Evolutionary conservation across 2,888 invertebrate species (phyloP).

Genomic region (Caenorhabditis sp.): DNA sequence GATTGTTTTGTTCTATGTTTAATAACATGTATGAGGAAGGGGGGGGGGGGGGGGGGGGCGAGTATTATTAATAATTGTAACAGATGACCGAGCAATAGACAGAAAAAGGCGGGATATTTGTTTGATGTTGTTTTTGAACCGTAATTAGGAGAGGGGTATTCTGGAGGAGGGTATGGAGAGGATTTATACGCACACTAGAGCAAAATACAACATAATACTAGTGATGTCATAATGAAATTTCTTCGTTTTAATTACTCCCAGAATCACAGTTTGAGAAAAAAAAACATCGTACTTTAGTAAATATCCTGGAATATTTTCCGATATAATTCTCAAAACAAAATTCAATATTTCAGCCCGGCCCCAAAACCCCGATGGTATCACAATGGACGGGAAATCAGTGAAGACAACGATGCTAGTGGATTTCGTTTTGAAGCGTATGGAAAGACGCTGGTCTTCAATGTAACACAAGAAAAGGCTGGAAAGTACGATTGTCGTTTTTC

Average conservation of each 20-base stretch:
- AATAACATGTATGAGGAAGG: not conserved
- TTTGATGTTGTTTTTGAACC: slow-evolving; percentile 1
- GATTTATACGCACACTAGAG: not conserved
- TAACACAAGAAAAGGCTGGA: slow-evolving; percentile 87
- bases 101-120: not conserved
- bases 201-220: not conserved
- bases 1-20: not conserved
- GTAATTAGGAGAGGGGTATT: not conserved
- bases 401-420: slow-evolving; percentile 56
- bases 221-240: not conserved
- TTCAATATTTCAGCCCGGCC: slow-evolving; percentile 64
- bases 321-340: too few relatives aligned
- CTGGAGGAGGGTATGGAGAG: not conserved
- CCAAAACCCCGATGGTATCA: slow-evolving; percentile 68
- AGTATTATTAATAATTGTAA: not conserved
- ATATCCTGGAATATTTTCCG: too few relatives aligned
- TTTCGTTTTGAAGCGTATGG: slow-evolving; percentile 68
- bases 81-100: not conserved
- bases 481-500: slow-evolving; percentile 83
- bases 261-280: too few relatives aligned
- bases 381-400: slow-evolving; percentile 65
- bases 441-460: slow-evolving; percentile 78
- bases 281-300: too few relatives aligned
- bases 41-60: too few relatives aligned
- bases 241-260: too few relatives aligned